Conservation (phyloP, 2,888 invertebrate species). For the Uloborus plumipes region DNA sequence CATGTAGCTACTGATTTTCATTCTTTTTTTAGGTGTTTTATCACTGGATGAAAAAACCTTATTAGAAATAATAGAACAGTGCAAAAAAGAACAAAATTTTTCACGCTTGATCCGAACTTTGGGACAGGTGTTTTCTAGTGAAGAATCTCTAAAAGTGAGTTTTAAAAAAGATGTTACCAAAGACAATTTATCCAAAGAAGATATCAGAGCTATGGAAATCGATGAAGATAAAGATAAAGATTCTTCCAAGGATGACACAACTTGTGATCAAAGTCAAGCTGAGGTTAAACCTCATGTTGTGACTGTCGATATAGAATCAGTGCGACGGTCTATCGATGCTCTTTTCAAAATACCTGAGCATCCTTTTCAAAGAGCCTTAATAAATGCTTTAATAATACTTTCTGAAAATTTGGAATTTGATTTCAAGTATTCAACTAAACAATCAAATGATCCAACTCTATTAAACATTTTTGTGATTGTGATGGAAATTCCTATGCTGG, state of each 20-base stretch:
- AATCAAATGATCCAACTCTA: conserved; percentile 73
- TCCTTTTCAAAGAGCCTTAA: conserved; percentile 78
- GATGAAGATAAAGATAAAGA: conserved; percentile 92
- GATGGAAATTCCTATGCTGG: conserved; percentile 80
- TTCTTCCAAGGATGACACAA: conserved; percentile 71
- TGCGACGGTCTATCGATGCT: conserved; percentile 79
- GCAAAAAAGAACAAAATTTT: conserved; percentile 79
- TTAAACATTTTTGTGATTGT: conserved; percentile 80
- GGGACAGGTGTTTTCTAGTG: conserved; percentile 81
- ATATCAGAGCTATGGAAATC: conserved; percentile 80
- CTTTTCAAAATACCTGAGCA: conserved; percentile 72
- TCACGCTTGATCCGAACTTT: conserved; percentile 82
- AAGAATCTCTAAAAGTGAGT: conserved; percentile 81
- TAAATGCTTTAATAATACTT: conserved; percentile 81
- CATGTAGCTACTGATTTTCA: not conserved
- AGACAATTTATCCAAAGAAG: conserved; percentile 77
- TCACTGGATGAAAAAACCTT: conserved; percentile 82
- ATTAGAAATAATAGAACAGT: conserved; percentile 81
- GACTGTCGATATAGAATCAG: conserved; percentile 73
- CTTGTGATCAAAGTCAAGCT: conserved; percentile 19
- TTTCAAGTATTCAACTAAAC: conserved; percentile 75
- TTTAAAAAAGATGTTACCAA: conserved; percentile 73
- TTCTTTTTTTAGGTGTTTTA: conserved; percentile 34
- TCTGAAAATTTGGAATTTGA: conserved; percentile 82
- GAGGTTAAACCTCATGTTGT: conserved; percentile 65